Evolutionary conservation across 2,888 invertebrate genomes (phyloP).

Genomic region (Coelopa pilipes): DNA sequence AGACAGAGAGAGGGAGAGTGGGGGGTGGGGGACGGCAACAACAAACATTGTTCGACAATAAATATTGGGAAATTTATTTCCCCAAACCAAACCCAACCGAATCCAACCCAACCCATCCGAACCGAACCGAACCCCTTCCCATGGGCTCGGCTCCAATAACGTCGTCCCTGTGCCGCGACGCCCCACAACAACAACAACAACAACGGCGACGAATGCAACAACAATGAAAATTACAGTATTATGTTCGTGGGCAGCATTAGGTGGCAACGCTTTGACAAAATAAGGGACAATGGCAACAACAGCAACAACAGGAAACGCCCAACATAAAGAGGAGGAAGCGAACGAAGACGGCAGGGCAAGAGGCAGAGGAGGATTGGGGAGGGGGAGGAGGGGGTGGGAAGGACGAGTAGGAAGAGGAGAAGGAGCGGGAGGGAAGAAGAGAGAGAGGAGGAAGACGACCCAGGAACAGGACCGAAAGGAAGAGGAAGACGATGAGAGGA

Average conservation of each 20-base stretch:
- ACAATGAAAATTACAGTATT: constrained; percentile 3
- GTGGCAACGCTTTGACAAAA: constrained; percentile 7
- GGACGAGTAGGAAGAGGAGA: no score
- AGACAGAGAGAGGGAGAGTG: not conserved
- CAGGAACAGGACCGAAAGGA: no score
- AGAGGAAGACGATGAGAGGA: no score
- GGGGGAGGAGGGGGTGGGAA: no score
- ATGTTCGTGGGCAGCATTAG: not conserved
- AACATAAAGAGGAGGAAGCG: not conserved
- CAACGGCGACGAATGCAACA: no score
- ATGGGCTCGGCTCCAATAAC: not conserved
- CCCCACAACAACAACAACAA: constrained; percentile 8
- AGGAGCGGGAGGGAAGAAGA: no score
- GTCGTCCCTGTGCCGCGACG: no score
- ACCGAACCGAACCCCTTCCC: no score
- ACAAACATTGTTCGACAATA: constrained; percentile 35
- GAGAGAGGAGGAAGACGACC: no score
- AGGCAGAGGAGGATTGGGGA: not conserved
- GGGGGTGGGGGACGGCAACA: not conserved
- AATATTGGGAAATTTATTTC: constrained; percentile 35
- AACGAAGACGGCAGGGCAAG: not conserved
- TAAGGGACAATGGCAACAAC: not conserved
- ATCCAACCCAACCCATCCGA: no score
- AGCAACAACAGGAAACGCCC: not conserved
- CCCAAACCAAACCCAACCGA: not conserved